Evolutionary conservation across 1,140 invertebrate species (phyloP).

Genomic region (Temnothorax nylanderi): DNA sequence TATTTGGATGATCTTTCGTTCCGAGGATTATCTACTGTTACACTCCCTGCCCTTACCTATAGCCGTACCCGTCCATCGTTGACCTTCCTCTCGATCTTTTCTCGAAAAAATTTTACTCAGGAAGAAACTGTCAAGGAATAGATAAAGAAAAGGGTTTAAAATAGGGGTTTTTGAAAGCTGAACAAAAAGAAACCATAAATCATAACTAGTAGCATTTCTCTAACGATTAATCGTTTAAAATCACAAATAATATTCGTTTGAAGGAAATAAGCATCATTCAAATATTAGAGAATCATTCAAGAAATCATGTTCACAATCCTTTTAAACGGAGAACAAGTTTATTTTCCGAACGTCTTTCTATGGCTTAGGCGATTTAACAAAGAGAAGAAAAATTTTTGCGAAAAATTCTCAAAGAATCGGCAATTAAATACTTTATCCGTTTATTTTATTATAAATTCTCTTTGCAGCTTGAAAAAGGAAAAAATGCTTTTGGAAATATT

Average conservation of each 20-base stretch:
- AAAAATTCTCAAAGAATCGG: conserved; percentile 59
- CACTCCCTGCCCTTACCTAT: conserved; percentile 51
- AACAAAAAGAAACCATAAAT: conserved; percentile 62
- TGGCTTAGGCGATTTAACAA: not conserved
- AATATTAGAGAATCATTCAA: not conserved
- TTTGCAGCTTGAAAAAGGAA: not conserved
- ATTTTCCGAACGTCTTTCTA: conserved; percentile 53
- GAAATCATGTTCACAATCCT: conserved; percentile 64
- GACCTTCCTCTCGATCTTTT: conserved; percentile 20
- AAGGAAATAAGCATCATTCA: too few species aligned
- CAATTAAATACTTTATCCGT: not conserved
- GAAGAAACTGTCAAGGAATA: not conserved
- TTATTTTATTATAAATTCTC: not conserved
- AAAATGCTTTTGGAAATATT: not conserved
- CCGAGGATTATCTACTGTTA: conserved; percentile 77
- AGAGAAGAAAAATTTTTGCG: not conserved
- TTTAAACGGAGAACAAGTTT: conserved; percentile 59
- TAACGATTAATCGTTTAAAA: too few species aligned
- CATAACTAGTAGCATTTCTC: conserved; percentile 46
- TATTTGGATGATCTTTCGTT: conserved; percentile 81
- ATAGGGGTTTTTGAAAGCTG: not conserved
- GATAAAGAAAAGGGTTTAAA: not conserved
- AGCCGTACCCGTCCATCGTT: conserved; percentile 55
- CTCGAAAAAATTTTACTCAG: conserved; percentile 15
- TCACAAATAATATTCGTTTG: too few species aligned